Percentiles rank a stretch among this genome's conserved stretches.
These are phyloP conservation scores for Linepithema humile DNA, from an alignment of 1,140 invertebrate species.

Conservation along the genomic window DNA sequence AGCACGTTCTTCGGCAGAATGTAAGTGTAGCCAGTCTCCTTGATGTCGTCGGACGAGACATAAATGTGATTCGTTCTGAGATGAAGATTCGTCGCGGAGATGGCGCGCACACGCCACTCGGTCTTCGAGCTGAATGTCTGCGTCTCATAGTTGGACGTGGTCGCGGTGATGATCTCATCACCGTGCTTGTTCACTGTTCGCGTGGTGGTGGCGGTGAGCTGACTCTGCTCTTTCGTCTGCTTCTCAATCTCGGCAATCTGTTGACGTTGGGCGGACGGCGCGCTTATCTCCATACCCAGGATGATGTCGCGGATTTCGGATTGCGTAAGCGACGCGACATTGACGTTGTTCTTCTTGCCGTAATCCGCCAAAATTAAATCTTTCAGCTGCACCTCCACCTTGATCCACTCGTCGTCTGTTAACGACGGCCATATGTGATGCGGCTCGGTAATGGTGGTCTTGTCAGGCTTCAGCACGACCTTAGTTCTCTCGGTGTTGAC, in stretches of 20 bases:
- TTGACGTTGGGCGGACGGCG: constrained; percentile 98
- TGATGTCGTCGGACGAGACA: constrained; percentile 99
- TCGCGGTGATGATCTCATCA: constrained; percentile 99
- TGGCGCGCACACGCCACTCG: constrained; percentile 99
- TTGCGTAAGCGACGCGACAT: constrained; percentile 99
- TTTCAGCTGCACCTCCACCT: constrained; percentile 99
- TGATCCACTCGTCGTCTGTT: constrained; percentile 99
- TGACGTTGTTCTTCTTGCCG: constrained; percentile 99
- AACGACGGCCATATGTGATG: constrained; percentile 99
- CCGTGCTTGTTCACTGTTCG: constrained; percentile 99
- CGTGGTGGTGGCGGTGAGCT: constrained; percentile 98
- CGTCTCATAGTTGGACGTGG: constrained; percentile 99
- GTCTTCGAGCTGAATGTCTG: constrained; percentile 99
- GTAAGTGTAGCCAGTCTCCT: constrained; percentile 99
- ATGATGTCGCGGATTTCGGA: constrained; percentile 99
- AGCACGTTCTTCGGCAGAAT: constrained; percentile 99
- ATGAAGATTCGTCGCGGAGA: constrained; percentile 99
- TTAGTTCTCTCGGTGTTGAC: constrained; percentile 99
- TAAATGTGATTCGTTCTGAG: constrained; percentile 99
- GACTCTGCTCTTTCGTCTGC: constrained; percentile 99
- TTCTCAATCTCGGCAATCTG: constrained; percentile 99
- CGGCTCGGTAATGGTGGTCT: constrained; percentile 98
- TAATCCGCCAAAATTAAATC: constrained; percentile 99
- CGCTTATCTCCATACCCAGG: constrained; percentile 99
- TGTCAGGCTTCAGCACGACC: constrained; percentile 99